These are phyloP conservation scores for Lota lota DNA, from an alignment of 2,113 vertebrate genomes.

Conservation along the genomic window DNA sequence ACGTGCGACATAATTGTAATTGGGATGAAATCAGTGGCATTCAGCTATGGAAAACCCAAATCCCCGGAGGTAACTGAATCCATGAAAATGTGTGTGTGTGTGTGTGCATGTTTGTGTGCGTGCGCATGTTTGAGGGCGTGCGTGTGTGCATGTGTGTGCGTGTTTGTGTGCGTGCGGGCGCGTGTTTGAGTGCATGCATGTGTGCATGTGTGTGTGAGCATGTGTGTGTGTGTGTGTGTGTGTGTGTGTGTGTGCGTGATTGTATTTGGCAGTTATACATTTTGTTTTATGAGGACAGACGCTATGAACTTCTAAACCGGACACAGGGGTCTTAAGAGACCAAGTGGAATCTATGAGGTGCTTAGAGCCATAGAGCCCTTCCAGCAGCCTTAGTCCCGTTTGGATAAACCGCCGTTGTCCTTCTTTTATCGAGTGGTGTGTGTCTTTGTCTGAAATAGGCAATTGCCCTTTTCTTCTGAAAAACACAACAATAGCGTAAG, in stretches of 20 bases:
- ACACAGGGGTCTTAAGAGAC: constrained; percentile 32
- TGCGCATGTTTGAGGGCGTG: constrained; percentile 25
- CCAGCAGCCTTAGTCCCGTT: neutral
- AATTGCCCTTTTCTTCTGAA: no score
- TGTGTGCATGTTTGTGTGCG: constrained; percentile 8
- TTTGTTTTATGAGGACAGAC: constrained; percentile 24
- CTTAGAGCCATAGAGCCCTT: constrained; percentile 7
- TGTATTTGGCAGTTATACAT: neutral
- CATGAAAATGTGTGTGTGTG: constrained; percentile 12
- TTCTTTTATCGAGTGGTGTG: no score
- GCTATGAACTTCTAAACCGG: constrained; percentile 30
- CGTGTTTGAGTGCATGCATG: no score
- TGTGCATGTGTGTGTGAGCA: no score
- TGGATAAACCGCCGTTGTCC: no score
- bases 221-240: no score
- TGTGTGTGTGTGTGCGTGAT: no score
- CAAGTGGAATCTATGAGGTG: constrained; percentile 33
- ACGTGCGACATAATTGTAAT: constrained; percentile 28
- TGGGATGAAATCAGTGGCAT: constrained; percentile 35
- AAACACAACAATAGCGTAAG: no score
- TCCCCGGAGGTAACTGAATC: constrained; percentile 34
- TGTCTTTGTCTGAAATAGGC: no score
- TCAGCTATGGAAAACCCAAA: constrained; percentile 25
- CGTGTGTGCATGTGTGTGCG: constrained; percentile 17
- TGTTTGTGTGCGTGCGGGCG: no score